Evolutionary conservation across 2,113 vertebrate species (phyloP).

Genomic region (Semnornis frantzii): DNA sequence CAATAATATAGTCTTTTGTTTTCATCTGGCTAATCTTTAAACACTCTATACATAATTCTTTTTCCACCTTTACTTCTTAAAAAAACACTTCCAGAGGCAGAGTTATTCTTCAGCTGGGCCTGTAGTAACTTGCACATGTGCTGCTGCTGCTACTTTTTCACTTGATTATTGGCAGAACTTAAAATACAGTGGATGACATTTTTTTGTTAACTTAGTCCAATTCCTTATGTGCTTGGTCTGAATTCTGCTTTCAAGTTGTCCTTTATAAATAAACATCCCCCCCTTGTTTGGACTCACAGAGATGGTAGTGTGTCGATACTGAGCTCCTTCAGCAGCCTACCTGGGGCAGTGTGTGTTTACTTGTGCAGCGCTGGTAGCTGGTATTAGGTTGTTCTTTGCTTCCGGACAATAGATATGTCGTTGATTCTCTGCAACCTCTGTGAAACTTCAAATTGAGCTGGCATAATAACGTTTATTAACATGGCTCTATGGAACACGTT

Average conservation of each 20-base stretch:
- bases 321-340: not conserved
- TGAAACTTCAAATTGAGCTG: not conserved
- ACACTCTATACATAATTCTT: not conserved
- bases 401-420: not conserved
- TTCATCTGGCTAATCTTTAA: not conserved
- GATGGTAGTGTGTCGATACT: not conserved
- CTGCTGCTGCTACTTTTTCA: not conserved
- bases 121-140: not conserved
- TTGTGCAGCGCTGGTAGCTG: not conserved
- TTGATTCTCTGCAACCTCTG: not conserved
- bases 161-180: not conserved
- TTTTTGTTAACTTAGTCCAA: not conserved
- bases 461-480: not conserved
- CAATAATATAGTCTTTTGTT: not conserved
- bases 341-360: accelerated
- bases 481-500: not conserved
- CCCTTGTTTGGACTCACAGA: not conserved
- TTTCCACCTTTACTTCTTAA: not conserved
- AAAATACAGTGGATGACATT: not conserved
- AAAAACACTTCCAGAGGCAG: not conserved
- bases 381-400: not conserved
- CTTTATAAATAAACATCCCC: not conserved
- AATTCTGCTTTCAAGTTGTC: not conserved
- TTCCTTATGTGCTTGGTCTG: not conserved
- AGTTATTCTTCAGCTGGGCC: not conserved